Evolutionary conservation across 1,140 invertebrate species (phyloP), one percentile per base, ranked within the genome.

Genomic region (Drosophila pachea): DNA sequence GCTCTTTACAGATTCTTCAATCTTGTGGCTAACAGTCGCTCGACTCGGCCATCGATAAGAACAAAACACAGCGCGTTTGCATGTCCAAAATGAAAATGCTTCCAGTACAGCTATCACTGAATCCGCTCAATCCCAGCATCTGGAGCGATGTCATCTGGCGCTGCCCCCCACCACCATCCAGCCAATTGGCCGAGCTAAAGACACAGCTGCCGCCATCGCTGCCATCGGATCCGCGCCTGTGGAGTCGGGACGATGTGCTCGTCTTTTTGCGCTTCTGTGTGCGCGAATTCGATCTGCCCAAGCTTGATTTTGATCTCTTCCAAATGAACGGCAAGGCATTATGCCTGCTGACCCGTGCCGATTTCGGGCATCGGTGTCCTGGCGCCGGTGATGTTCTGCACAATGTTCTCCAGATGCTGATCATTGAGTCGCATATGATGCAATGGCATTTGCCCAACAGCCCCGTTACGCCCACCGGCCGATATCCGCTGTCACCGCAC

Each of bases 241-340:
- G 97, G 97, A 94, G 93, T 31, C 93, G 97, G 73, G 96, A 98
- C 73, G 96, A 98, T 88, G 97, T 98, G 2, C 91, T 92, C 8
- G 92, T 94, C 16, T 98, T 98, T 90, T 90, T 99, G 32, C 93
- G 95, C 75, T 98, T 97, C 94, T 97, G 97, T 67, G 95, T 97
- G 89, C 92, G 95, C 43, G 97, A 98, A 90, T 98, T 97, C 88
- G 97, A 98, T 86, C 90, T 99, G 56, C 96, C 97, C 12, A 93
- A 94, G 61, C 95, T 98, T 79, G 95, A 98, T 87, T 94, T 96
- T 92, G 96, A 98, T 81, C 94, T 96, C 90, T 98, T 99, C 90
- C 96, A 97, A 91, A 98, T 99, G 96, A 99, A 99, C 90, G 97
- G 97, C 94, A 98, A 98, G 91, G 97, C 97, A 0, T 89, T 98